Conservation (phyloP, 1,140 invertebrate species). For the Brachionus asplanchnoidis region DNA sequence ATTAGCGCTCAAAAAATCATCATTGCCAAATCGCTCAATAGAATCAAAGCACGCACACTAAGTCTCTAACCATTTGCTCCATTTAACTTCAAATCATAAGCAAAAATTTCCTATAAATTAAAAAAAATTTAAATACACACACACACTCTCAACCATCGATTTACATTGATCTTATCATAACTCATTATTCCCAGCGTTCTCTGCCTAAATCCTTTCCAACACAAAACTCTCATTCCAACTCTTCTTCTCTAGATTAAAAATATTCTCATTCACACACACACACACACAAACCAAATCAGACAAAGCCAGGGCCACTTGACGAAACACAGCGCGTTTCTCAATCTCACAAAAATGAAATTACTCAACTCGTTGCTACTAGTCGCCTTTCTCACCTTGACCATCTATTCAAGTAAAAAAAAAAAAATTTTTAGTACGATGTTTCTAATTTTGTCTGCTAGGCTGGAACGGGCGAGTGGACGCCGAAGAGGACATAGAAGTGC, state of each 20-base stretch:
- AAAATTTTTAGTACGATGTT: not conserved
- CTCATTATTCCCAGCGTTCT: not conserved
- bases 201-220: not conserved
- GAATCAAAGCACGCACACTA: not conserved
- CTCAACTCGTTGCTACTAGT: not conserved
- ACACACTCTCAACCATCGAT: not conserved
- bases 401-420: not conserved
- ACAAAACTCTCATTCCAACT: not conserved
- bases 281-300: not conserved
- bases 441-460: not conserved
- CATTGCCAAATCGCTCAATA: not conserved
- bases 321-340: not conserved
- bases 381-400: not conserved
- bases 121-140: not conserved
- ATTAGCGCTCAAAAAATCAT: not conserved
- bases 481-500: constrained; percentile 43
- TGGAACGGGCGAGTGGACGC: not conserved
- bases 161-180: not conserved
- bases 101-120: not conserved
- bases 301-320: not conserved
- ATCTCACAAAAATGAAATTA: not conserved
- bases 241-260: not conserved
- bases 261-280: not conserved
- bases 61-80: not conserved
- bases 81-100: not conserved